Evolutionary conservation across 1,140 invertebrate genomes (phyloP).

Genomic region (Bombus difficillimus): DNA sequence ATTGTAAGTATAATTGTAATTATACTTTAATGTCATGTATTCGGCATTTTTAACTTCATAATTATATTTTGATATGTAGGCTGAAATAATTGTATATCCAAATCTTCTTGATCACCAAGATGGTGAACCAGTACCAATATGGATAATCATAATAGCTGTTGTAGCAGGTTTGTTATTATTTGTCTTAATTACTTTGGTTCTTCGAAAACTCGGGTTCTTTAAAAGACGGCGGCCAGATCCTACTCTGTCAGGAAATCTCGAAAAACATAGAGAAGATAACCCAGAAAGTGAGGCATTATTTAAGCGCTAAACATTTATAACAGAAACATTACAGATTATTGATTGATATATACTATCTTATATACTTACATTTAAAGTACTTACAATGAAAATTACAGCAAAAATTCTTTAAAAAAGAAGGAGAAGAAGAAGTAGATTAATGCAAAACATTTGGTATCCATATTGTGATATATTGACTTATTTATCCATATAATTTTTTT

Average conservation of each 20-base stretch:
- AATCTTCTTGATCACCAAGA: constrained; percentile 87
- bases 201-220: constrained; percentile 96
- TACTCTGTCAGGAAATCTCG: constrained; percentile 91
- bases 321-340: background rate
- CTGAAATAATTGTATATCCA: constrained; percentile 91
- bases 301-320: constrained; percentile 70
- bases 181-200: constrained; percentile 88
- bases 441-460: background rate
- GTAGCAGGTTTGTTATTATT: constrained; percentile 91
- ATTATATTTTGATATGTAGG: constrained; percentile 82
- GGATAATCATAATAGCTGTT: constrained; percentile 92
- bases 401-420: background rate
- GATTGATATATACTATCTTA: background rate
- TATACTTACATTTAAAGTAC: constrained; percentile 39
- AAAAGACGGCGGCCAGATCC: constrained; percentile 91
- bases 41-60: constrained; percentile 22
- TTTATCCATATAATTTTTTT: constrained; percentile 3
- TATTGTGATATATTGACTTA: constrained; percentile 39
- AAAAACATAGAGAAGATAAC: constrained; percentile 89
- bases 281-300: constrained; percentile 81
- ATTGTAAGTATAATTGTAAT: constrained; percentile 81
- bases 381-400: constrained; percentile 14
- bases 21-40: background rate
- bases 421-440: background rate
- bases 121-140: constrained; percentile 88